A percentile compares a stretch with the other conserved stretches of the same genome.
Evolutionary conservation across 2,888 invertebrate genomes (phyloP).

Genomic region (Synanthedon tipuliformis): DNA sequence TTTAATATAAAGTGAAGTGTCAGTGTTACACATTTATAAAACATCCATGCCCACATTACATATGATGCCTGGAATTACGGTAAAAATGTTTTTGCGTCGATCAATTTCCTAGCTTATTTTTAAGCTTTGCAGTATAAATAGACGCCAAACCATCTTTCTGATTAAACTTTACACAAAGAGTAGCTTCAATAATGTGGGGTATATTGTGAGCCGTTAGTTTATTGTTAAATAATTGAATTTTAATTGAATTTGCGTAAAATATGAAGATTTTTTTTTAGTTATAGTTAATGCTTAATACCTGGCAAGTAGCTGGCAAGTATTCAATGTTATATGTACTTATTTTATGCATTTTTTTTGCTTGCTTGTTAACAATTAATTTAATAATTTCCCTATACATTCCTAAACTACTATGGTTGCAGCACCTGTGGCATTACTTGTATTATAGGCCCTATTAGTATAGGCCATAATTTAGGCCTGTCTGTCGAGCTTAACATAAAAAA

Average conservation of each 20-base stretch:
- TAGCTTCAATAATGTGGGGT: not conserved
- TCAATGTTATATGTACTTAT: no score
- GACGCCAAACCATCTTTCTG: conserved; percentile 16
- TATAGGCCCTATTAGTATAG: no score
- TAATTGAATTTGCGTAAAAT: not conserved
- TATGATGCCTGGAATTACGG: conserved; percentile 64
- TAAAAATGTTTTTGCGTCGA: conserved; percentile 25
- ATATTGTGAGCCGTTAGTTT: not conserved
- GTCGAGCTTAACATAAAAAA: no score
- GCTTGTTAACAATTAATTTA: no score
- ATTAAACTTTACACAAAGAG: not conserved
- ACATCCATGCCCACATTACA: conserved; percentile 61
- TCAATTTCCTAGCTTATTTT: conserved; percentile 19
- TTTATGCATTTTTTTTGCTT: no score
- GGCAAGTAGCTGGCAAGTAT: no score
- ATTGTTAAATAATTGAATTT: not conserved
- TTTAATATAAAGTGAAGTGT: conserved; percentile 45
- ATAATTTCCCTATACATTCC: no score
- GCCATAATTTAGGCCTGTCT: no score
- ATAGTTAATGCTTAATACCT: not conserved
- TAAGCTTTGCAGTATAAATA: conserved; percentile 34
- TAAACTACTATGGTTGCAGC: no score
- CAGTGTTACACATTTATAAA: conserved; percentile 12
- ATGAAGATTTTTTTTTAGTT: not conserved
- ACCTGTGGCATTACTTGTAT: no score